phyloP scores from a whole-genome alignment of 2,113 vertebrate genomes.

The Ginglymostoma cirratum region DNA sequence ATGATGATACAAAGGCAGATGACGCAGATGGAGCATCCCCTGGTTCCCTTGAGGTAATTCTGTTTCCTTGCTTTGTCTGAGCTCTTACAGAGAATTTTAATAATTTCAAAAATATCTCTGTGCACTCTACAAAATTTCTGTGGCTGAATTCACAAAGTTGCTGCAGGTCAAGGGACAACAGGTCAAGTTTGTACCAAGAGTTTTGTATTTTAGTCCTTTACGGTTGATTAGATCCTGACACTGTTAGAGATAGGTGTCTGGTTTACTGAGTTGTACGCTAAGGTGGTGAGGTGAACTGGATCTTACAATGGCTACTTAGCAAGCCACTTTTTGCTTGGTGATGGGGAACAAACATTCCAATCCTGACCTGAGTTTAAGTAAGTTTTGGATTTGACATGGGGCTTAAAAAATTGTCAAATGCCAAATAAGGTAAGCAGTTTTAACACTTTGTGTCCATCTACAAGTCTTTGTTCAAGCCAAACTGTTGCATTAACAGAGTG shows the following conservation, averaged over 20 bases:
- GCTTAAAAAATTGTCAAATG: neutral
- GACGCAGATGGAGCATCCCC: slow-evolving; percentile 62
- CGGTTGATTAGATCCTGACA: neutral
- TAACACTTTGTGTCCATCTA: neutral
- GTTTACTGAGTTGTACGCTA: neutral
- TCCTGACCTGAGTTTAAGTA: neutral
- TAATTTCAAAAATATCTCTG: neutral
- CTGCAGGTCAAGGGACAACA: neutral
- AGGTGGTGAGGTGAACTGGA: neutral
- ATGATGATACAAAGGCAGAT: slow-evolving; percentile 58
- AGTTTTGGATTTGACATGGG: neutral
- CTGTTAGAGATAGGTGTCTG: neutral
- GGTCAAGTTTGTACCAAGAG: neutral
- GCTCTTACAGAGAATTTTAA: neutral
- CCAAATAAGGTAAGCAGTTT: neutral
- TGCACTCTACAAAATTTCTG: neutral
- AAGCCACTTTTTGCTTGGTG: neutral
- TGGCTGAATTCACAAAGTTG: neutral
- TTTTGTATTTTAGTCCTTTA: neutral
- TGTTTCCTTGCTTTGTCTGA: neutral
- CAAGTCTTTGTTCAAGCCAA: neutral
- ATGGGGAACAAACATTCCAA: neutral
- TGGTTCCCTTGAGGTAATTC: slow-evolving; percentile 86
- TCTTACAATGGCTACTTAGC: neutral
- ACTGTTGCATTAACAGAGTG: neutral